Base-by-base conservation (phyloP, 2,888 invertebrate genomes). In the Trissolcus brochymenae region DNA sequence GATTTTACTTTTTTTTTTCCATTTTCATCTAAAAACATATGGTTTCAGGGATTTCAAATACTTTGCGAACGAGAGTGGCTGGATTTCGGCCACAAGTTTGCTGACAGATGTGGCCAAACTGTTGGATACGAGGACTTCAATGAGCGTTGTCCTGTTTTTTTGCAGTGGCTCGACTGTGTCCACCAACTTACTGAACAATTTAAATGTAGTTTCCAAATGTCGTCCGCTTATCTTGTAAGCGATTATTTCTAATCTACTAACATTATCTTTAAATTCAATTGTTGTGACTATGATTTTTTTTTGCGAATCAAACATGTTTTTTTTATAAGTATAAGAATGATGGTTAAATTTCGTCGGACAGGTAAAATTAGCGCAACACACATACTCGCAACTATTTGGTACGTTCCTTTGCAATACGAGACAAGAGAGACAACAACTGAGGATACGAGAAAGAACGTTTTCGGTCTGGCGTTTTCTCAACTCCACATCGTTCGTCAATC, bases 21-120 rank as follows among this genome's bases (percentile, higher is more conserved):
- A 4, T 50, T 17, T 50, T 9, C 9, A 19, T 19, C 17, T 17
- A 14, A 14, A 1, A 17, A 11, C 49, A 13, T 25, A n/a, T 21
- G n/a, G 43, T 59, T 70, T 59, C n/a, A 97, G 96, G 98, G 98
- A 77, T 99, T 99, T 90, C 95, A 96, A 85, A 92, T 95, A 61
- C 91, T 99, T 68, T 94, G 98, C 67, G 97, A 98, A 90, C 93
- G 97, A 73, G 99, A 99, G 89, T 99, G 99, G 99, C 90, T 99
- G 46, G 97, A 96, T 87, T 99, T 96, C 90, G 99, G 99, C 0
- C 99, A 99, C 91, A 99, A 99, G 91, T 99, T 99, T 90, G 96
- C 96, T 6, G 98, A 99, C 90, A 94, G 99, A 60, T 97, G 97
- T 89, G 95, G 95, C 0, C 95, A 95, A 85, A 93, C 93, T 43